Conservation (phyloP, 2,113 vertebrate genomes). For the Spheniscus mendiculus region DNA sequence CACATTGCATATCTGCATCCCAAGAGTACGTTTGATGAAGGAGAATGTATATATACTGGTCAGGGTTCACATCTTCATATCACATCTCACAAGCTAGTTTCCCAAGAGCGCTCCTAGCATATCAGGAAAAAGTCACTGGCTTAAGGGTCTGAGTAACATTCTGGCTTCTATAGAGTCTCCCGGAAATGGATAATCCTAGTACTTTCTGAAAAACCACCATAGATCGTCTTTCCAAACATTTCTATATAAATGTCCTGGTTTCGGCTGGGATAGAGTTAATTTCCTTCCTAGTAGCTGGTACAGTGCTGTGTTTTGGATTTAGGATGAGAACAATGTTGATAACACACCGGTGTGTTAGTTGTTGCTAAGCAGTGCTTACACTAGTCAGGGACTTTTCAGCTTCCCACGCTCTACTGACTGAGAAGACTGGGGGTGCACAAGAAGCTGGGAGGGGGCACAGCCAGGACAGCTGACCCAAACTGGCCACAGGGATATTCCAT, state of each 20-base stretch:
- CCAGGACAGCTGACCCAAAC: no score
- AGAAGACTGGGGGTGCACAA: no score
- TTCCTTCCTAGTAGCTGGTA: no score
- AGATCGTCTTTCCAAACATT: not conserved
- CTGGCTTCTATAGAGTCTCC: not conserved
- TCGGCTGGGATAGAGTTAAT: no score
- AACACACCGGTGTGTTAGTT: no score
- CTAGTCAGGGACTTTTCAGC: no score
- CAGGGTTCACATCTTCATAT: not conserved
- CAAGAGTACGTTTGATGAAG: not conserved
- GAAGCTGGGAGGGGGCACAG: no score
- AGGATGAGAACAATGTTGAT: no score
- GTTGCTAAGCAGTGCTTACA: no score
- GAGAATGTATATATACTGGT: not conserved
- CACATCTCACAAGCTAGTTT: not conserved
- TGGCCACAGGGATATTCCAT: no score
- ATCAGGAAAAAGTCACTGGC: not conserved
- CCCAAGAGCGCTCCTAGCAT: accelerated
- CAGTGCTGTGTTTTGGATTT: no score
- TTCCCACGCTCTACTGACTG: no score
- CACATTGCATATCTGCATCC: not conserved
- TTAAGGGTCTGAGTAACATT: not conserved
- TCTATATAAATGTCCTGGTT: not conserved
- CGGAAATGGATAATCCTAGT: not conserved
- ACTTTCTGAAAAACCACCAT: not conserved